Evolutionary conservation across 92 coral and sea anemone species (phyloP).

Genomic region (Palythoa grandis): DNA sequence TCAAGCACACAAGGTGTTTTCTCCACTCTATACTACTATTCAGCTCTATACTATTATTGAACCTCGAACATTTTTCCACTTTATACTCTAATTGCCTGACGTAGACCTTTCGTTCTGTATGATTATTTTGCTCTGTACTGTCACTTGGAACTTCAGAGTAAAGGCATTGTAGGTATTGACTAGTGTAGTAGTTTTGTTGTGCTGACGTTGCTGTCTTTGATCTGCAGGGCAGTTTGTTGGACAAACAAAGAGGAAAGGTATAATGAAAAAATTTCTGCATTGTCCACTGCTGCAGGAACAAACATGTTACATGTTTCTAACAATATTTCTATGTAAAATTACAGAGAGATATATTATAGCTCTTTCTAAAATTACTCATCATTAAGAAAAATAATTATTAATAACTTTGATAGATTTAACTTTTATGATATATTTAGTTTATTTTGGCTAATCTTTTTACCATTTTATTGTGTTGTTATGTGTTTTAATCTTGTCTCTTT

Average conservation of each 20-base stretch:
- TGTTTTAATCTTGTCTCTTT: not conserved
- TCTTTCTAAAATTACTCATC: not conserved
- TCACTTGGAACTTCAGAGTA: too few species aligned
- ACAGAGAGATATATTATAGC: not conserved
- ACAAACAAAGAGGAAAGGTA: conserved; percentile 41
- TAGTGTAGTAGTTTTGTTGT: not conserved
- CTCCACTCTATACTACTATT: too few species aligned
- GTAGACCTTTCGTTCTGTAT: too few species aligned
- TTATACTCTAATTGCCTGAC: too few species aligned
- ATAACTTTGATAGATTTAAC: not conserved
- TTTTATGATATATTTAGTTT: not conserved
- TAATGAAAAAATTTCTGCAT: not conserved
- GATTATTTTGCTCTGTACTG: too few species aligned
- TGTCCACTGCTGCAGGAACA: conserved; percentile 27
- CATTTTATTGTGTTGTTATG: not conserved
- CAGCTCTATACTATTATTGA: too few species aligned
- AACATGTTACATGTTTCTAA: not conserved
- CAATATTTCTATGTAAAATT: not conserved
- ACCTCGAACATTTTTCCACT: too few species aligned
- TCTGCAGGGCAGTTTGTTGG: conserved; percentile 39
- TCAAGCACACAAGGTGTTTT: too few species aligned
- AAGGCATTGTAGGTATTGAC: not conserved
- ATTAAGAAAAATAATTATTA: not conserved
- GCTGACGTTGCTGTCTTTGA: conserved; percentile 39
- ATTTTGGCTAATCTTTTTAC: not conserved